Evolutionary conservation across 1,140 invertebrate species (phyloP), one percentile per base, ranked within the genome.

Genomic region (Teleogryllus occipitalis): DNA sequence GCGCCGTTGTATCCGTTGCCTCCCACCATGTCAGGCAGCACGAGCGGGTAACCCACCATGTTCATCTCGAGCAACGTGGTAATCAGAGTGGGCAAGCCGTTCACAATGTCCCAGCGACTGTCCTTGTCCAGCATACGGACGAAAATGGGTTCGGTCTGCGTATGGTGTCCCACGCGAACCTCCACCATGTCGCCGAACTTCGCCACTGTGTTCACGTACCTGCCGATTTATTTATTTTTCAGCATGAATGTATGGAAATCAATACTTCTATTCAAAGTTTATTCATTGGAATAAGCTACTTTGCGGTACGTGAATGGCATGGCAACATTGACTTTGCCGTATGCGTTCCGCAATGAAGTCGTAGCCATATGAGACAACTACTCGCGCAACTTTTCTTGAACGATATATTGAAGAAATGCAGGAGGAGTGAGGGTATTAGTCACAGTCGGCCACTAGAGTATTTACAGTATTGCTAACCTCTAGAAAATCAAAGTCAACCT

Each of bases 1-100:
- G 83, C 82, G 6, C 83, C 82, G 15, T 89, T 85, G 83, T 93
- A 95, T 0, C 91, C 93, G 84, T 97, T 97, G 5, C 97, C 96
- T 6, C 96, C 96, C 82, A 98, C 92, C 93, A 97, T 96, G 84
- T 97, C 96, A 0, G 96, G 95, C 4, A 98, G 85, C 8, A 97
- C 92, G 82, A 94, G 92, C 0, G 92, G 90, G 85, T 97, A 97
- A 8, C 96, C 96, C 18, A 73, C 54, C 78, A 79, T 79, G 65
- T 74, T 79, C 78, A 79, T 79, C 49, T 46, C 78, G 8, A 82
- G 93, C 91, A 86, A 84, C 18, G 86, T 87, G 6, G 90, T 88
- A 76, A 91, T 87, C 12, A 80, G 2, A 47, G 80, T 72, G 82
- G 86, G 83, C 12, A 92, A 82, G 2, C 91, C 90, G 81, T 89